A percentile compares a stretch with the other conserved stretches of the same genome.
These are phyloP conservation scores for Halocynthia aurantium DNA, from an alignment of 23 tunicate species.

Conservation along the genomic window DNA sequence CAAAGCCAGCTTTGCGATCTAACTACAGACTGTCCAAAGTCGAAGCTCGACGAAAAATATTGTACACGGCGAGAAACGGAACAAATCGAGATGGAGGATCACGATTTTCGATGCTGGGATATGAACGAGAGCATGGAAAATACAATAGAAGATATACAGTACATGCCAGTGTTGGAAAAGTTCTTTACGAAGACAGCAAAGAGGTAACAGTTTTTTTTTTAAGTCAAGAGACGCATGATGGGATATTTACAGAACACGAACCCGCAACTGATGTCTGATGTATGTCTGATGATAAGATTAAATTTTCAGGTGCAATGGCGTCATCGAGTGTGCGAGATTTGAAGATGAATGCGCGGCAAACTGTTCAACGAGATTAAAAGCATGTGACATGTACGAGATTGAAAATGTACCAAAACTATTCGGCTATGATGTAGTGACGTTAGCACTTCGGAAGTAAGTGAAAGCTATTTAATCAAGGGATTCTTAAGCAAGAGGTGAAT, in stretches of 20 bases:
- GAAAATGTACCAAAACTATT: too few species aligned
- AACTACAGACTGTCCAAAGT: background rate
- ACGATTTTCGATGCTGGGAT: constrained; percentile 1
- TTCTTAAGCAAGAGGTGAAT: background rate
- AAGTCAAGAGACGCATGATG: too few species aligned
- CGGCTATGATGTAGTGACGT: background rate
- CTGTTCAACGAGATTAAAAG: background rate
- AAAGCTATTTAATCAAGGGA: background rate
- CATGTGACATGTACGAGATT: background rate
- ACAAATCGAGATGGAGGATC: background rate
- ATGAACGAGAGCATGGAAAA: background rate
- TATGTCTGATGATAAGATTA: too few species aligned
- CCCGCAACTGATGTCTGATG: too few species aligned
- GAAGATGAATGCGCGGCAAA: constrained; percentile 42
- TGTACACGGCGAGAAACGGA: background rate
- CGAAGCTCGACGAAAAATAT: constrained; percentile 11
- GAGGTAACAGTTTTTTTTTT: too few species aligned
- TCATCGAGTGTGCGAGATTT: constrained; percentile 18
- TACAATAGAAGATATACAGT: background rate
- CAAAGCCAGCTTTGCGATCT: constrained; percentile 9
- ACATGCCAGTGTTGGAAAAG: background rate
- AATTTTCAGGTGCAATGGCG: constrained; percentile 26
- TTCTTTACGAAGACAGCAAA: too few species aligned
- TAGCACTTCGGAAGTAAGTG: background rate
- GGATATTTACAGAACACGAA: too few species aligned